A percentile compares a stretch with the other conserved stretches of the same genome.
phyloP scores from a whole-genome alignment of 2,113 vertebrate species.

The Sitta europaea region DNA sequence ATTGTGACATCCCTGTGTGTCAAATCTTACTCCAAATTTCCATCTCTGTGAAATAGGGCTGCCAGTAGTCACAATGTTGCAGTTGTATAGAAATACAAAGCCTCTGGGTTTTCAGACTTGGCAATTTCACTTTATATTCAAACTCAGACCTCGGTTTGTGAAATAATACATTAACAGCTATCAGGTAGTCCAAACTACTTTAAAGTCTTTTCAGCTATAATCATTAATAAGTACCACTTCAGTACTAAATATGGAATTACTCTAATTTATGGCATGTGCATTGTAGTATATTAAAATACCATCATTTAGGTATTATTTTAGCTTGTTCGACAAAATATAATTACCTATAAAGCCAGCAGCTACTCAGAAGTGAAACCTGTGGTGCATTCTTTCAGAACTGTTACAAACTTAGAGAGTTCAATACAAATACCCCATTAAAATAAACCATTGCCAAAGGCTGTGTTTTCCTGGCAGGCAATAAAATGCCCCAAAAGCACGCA shows the following conservation, averaged over 20 bases:
- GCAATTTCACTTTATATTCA: background rate
- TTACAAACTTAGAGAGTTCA: conserved; percentile 62
- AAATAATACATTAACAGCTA: background rate
- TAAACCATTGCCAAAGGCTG: conserved; percentile 63
- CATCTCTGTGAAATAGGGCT: background rate
- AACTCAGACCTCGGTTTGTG: background rate
- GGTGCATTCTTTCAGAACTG: conserved; percentile 68
- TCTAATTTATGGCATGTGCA: conserved; percentile 38
- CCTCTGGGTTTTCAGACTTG: background rate
- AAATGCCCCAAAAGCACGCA: conserved; percentile 46
- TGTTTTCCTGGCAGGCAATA: conserved; percentile 56
- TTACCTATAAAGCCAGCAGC: conserved; percentile 67
- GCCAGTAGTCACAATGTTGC: background rate
- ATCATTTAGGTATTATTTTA: conserved; percentile 23
- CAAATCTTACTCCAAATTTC: background rate
- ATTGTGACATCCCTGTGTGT: background rate
- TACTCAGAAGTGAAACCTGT: conserved; percentile 64
- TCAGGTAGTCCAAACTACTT: background rate
- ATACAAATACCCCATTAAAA: conserved; percentile 74
- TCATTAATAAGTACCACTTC: conserved; percentile 68
- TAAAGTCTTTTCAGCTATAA: conserved; percentile 37
- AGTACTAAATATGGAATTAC: conserved; percentile 43
- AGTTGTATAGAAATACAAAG: background rate
- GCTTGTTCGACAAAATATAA: conserved; percentile 65
- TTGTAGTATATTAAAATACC: conserved; percentile 55